Conservation (phyloP, 2,797 vertebrate species). For the Pteropus rufus region DNA sequence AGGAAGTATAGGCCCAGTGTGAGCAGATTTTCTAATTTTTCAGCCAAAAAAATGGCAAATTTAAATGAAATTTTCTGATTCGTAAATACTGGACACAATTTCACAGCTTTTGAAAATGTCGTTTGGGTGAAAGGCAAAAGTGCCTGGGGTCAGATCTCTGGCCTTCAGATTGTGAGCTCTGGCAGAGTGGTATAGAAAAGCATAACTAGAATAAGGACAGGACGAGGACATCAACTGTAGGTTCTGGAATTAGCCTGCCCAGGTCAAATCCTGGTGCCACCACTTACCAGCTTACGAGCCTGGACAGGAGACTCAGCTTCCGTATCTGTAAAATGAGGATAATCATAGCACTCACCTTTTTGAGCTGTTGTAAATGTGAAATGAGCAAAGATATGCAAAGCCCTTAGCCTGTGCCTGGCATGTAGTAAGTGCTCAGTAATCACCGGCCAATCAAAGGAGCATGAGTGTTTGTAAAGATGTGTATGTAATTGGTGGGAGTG, state of each 20-base stretch:
- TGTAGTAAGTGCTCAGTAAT: background rate
- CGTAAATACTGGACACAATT: background rate
- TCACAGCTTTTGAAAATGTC: background rate
- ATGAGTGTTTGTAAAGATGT: background rate
- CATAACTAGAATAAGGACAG: too few species aligned
- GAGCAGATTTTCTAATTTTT: background rate
- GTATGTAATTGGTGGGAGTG: background rate
- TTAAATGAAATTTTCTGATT: background rate
- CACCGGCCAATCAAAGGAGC: background rate
- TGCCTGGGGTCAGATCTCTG: background rate
- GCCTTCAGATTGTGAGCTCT: background rate
- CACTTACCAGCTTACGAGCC: background rate
- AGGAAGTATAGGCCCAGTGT: background rate
- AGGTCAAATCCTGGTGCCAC: background rate
- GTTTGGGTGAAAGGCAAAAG: background rate
- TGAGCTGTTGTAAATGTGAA: background rate
- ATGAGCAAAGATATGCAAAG: background rate
- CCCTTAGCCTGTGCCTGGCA: background rate
- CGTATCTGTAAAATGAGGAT: background rate
- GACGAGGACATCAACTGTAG: background rate
- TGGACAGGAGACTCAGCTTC: background rate
- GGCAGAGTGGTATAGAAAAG: background rate
- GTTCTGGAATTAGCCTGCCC: background rate
- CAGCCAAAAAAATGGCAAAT: background rate
- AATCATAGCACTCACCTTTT: background rate